Evolutionary conservation across 2,113 vertebrate genomes (phyloP).

Genomic region (Nothoprocta perdicaria): DNA sequence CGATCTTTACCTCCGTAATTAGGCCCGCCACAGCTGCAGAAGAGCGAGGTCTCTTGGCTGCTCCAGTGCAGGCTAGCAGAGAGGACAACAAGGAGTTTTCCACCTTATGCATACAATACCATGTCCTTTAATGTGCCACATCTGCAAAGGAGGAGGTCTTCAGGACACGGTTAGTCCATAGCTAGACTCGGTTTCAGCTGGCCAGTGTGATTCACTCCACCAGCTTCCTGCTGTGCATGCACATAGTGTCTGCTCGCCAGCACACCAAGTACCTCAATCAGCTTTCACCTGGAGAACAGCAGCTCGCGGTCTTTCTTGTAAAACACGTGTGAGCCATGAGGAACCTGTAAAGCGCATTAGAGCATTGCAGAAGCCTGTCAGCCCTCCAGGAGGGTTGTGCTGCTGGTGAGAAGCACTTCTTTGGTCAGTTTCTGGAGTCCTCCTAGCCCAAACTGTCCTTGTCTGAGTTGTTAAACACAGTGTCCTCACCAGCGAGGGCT

Average conservation of each 20-base stretch:
- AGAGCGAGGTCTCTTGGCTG: background rate
- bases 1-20: background rate
- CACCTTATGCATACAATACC: background rate
- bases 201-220: background rate
- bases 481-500: background rate
- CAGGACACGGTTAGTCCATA: accelerated
- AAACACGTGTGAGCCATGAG: background rate
- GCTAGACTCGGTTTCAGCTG: background rate
- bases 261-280: background rate
- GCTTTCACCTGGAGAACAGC: background rate
- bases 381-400: background rate
- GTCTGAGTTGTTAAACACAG: constrained; percentile 4
- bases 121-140: background rate
- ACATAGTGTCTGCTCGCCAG: accelerated
- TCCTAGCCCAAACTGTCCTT: background rate
- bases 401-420: background rate
- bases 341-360: background rate
- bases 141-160: background rate
- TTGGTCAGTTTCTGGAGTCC: background rate
- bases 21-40: background rate
- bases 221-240: accelerated
- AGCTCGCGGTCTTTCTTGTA: background rate
- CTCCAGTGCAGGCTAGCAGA: background rate
- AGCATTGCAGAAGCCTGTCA: background rate
- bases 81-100: accelerated